These are phyloP conservation scores for Oryzias javanicus DNA, from an alignment of 2,113 vertebrate species.

Conservation along the genomic window DNA sequence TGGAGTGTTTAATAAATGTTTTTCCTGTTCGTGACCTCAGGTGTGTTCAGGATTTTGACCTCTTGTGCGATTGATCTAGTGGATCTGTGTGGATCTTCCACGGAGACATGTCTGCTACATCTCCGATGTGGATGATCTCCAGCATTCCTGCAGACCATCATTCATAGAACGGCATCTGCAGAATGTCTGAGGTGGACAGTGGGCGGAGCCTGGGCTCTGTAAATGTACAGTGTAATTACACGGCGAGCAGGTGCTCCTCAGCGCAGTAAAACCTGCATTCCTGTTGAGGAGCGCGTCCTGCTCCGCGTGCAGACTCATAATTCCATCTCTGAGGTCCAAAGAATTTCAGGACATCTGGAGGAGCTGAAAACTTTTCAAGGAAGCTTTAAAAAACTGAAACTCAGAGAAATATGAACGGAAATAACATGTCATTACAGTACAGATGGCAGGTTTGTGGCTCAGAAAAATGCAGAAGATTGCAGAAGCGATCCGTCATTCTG, in stretches of 20 bases:
- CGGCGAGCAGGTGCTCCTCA: constrained; percentile 73
- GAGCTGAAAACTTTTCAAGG: constrained; percentile 36
- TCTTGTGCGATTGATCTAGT: no score
- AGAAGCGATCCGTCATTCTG: constrained; percentile 32
- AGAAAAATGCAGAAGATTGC: not conserved
- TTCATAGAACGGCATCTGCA: constrained; percentile 66
- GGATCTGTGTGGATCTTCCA: no score
- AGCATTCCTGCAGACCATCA: constrained; percentile 20
- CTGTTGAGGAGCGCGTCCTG: constrained; percentile 46
- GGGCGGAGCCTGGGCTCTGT: constrained; percentile 39
- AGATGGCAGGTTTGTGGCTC: constrained; percentile 52
- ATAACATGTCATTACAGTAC: constrained; percentile 68
- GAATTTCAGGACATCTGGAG: constrained; percentile 71
- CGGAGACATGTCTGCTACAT: not conserved
- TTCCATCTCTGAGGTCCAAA: constrained; percentile 58
- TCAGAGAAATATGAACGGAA: constrained; percentile 50
- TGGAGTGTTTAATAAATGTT: no score
- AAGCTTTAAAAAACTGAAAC: constrained; percentile 47
- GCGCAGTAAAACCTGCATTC: constrained; percentile 72
- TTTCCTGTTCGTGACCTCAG: no score
- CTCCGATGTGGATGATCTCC: constrained; percentile 22
- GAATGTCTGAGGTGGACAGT: constrained; percentile 43
- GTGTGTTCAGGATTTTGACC: no score
- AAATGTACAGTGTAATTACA: constrained; percentile 71
- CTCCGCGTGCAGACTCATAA: constrained; percentile 61